Percentiles rank a stretch among this genome's conserved stretches.
These are phyloP conservation scores for Echeneis naucrates DNA, from an alignment of 2,797 vertebrate species.

Conservation along the genomic window DNA sequence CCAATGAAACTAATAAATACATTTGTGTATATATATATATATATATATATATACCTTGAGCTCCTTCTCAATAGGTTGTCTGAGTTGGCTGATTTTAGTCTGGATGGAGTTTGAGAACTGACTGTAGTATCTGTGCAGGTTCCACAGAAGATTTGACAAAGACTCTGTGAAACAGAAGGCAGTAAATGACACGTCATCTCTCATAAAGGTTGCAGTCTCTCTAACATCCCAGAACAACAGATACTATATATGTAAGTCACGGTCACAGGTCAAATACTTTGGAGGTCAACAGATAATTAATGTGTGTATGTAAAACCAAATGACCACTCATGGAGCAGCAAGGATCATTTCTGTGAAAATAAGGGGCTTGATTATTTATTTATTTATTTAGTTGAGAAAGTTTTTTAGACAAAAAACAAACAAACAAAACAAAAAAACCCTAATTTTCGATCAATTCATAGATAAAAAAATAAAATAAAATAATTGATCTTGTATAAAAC, in stretches of 20 bases:
- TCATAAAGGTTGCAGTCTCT: not conserved
- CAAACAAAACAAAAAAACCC: no score
- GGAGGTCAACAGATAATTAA: slow-evolving; percentile 14
- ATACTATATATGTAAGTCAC: not conserved
- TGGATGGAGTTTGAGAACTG: slow-evolving; percentile 91
- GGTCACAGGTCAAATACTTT: not conserved
- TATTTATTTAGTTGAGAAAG: no score
- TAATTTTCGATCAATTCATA: no score
- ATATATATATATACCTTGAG: slow-evolving; percentile 86
- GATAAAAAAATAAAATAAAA: no score
- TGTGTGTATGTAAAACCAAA: slow-evolving; percentile 6
- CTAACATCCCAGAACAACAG: not conserved
- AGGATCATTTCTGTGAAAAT: no score
- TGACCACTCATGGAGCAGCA: not conserved
- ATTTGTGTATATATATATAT: slow-evolving; percentile 54
- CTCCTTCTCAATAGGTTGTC: slow-evolving; percentile 95
- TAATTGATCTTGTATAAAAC: not conserved
- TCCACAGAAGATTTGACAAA: slow-evolving; percentile 94
- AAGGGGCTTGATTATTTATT: no score
- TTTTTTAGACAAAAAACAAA: no score
- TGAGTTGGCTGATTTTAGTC: slow-evolving; percentile 87
- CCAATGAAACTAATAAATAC: not conserved
- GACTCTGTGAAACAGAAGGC: slow-evolving; percentile 76
- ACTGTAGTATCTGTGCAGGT: slow-evolving; percentile 93
- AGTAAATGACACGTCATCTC: not conserved